Percentiles rank a stretch among this genome's conserved stretches.
Conservation (phyloP, 1,140 invertebrate genomes). For the Panagrolaimus sp. region DNA sequence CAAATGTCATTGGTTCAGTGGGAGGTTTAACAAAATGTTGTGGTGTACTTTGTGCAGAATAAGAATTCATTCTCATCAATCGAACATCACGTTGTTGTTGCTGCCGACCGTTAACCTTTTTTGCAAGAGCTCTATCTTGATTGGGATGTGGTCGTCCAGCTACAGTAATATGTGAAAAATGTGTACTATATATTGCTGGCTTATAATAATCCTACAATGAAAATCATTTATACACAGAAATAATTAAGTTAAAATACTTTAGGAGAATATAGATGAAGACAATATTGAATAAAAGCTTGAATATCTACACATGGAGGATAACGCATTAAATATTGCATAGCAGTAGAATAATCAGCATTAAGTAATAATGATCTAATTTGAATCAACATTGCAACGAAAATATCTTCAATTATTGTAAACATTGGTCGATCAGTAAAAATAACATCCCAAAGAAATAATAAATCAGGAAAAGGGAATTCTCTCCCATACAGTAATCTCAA, state of each 20-base stretch:
- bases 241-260: conserved; percentile 24
- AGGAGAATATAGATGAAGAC: conserved; percentile 65
- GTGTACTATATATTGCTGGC: conserved; percentile 15
- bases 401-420: conserved; percentile 70
- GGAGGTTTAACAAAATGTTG: too few relatives aligned
- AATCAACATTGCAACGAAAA: conserved; percentile 72
- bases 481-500: conserved; percentile 72
- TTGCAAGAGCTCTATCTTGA: conserved; percentile 13
- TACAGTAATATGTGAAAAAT: conserved; percentile 32
- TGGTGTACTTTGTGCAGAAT: background rate
- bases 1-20: too few relatives aligned
- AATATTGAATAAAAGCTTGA: conserved; percentile 66
- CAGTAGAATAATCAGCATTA: conserved; percentile 65
- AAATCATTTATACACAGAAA: background rate
- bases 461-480: conserved; percentile 71
- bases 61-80: conserved; percentile 4
- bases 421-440: conserved; percentile 71
- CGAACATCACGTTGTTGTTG: background rate
- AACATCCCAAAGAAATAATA: conserved; percentile 73
- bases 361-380: conserved; percentile 65
- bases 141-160: conserved; percentile 44
- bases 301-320: conserved; percentile 67
- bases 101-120: background rate
- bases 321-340: conserved; percentile 67
- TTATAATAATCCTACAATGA: conserved; percentile 27